A percentile compares a stretch with the other conserved stretches of the same genome.
Conservation (phyloP, 2,797 vertebrate genomes). For the Podarcis siculus region DNA sequence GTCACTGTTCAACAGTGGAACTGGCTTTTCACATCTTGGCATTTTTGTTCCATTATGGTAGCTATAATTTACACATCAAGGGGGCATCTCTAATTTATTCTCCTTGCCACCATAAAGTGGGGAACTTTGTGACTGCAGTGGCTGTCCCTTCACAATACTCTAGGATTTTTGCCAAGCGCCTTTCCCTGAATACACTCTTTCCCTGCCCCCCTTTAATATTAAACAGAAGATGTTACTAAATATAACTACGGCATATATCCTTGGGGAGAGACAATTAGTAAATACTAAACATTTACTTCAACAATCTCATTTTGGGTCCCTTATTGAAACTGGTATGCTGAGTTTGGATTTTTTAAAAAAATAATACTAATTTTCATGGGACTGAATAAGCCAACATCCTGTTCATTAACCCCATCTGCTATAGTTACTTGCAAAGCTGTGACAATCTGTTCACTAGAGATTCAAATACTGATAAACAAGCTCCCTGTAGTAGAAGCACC, state of each 20-base stretch:
- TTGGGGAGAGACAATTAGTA: slow-evolving; percentile 22
- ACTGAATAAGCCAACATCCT: slow-evolving; percentile 67
- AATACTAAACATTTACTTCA: slow-evolving; percentile 42
- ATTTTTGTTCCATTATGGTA: slow-evolving; percentile 47
- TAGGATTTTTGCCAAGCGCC: slow-evolving; percentile 48
- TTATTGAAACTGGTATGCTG: slow-evolving; percentile 65
- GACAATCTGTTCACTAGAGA: slow-evolving; percentile 65
- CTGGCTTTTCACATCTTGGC: neutral
- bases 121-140: slow-evolving; percentile 46
- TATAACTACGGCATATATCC: slow-evolving; percentile 34
- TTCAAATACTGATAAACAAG: slow-evolving; percentile 62
- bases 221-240: slow-evolving; percentile 56
- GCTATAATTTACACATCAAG: slow-evolving; percentile 57
- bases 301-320: slow-evolving; percentile 48
- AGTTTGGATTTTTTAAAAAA: slow-evolving; percentile 59
- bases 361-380: slow-evolving; percentile 60
- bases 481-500: slow-evolving; percentile 32
- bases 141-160: slow-evolving; percentile 27
- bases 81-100: slow-evolving; percentile 46
- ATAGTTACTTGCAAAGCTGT: slow-evolving; percentile 56
- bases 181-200: slow-evolving; percentile 52
- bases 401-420: slow-evolving; percentile 75
- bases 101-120: slow-evolving; percentile 41
- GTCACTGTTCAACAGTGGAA: too few relatives aligned
- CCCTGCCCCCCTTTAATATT: slow-evolving; percentile 39